A percentile compares a stretch with the other conserved stretches of the same genome.
Evolutionary conservation across 2,888 invertebrate genomes (phyloP).

Genomic region (Epicampocera succincta): DNA sequence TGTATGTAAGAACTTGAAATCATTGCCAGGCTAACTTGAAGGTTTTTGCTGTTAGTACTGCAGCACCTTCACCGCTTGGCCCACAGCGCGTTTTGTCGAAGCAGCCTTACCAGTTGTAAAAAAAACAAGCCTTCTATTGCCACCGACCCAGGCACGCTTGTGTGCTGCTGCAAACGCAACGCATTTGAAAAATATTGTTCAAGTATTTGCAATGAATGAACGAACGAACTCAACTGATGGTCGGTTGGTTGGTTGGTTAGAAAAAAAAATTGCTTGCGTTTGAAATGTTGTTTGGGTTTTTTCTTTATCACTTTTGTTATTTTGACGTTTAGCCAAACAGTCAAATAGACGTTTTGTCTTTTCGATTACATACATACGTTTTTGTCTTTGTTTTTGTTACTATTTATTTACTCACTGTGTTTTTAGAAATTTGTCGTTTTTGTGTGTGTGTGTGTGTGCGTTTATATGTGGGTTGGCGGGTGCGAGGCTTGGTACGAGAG

Average conservation of each 20-base stretch:
- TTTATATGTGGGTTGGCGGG: neutral
- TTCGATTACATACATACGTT: conserved; percentile 50
- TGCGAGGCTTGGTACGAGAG: neutral
- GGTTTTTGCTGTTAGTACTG: conserved; percentile 7
- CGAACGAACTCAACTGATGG: conserved; percentile 5
- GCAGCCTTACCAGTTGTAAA: conserved; percentile 16
- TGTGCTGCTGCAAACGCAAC: conserved; percentile 38
- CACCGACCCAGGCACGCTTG: neutral
- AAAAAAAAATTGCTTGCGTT: conserved; percentile 28
- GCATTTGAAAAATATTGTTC: conserved; percentile 29
- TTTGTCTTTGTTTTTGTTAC: conserved; percentile 27
- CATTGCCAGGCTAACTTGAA: conserved; percentile 22
- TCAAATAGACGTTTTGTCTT: conserved; percentile 60
- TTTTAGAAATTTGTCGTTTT: conserved; percentile 57
- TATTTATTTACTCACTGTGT: conserved; percentile 47
- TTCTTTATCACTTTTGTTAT: conserved; percentile 15
- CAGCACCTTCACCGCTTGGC: neutral
- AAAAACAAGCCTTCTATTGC: conserved; percentile 5
- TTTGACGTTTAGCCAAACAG: conserved; percentile 61
- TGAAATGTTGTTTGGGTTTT: conserved; percentile 30
- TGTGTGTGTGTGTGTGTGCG: neutral
- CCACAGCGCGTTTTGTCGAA: conserved; percentile 5
- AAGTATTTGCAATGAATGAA: conserved; percentile 20
- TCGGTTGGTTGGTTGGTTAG: conserved; percentile 24
- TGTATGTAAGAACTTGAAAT: conserved; percentile 28